Percentiles rank a stretch among this genome's conserved stretches.
Evolutionary conservation across 2,113 vertebrate species (phyloP).

Genomic region (Hippoglossus stenolepis): DNA sequence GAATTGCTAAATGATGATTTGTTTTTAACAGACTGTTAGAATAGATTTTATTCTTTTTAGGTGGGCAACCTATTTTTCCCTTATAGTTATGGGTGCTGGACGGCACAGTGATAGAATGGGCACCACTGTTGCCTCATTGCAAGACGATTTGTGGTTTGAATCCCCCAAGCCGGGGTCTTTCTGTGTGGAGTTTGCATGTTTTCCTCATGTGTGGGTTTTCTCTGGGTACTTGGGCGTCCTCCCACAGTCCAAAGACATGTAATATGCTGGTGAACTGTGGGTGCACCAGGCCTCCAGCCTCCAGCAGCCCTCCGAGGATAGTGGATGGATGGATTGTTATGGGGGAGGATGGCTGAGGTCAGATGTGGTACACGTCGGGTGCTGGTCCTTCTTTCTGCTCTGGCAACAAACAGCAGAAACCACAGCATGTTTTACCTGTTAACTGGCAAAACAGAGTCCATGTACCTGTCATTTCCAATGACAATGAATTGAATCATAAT

Average conservation of each 20-base stretch:
- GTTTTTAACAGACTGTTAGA: too few species aligned
- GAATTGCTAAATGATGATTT: too few species aligned
- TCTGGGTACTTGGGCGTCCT: too few species aligned
- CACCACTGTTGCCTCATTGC: too few species aligned
- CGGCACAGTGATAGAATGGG: too few species aligned
- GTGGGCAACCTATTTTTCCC: too few species aligned
- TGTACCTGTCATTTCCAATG: neutral
- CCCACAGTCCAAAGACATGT: too few species aligned
- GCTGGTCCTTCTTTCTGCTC: neutral
- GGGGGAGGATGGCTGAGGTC: constrained; percentile 28
- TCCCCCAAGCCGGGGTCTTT: neutral
- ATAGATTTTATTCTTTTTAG: too few species aligned
- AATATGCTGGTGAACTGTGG: too few species aligned
- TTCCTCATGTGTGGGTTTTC: too few species aligned
- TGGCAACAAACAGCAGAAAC: constrained; percentile 6
- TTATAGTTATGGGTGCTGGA: neutral
- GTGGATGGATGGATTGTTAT: neutral
- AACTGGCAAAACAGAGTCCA: neutral
- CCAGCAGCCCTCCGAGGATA: neutral
- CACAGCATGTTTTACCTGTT: constrained; percentile 46
- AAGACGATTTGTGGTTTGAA: neutral
- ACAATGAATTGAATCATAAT: neutral
- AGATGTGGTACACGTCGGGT: constrained; percentile 13
- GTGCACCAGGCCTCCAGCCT: too few species aligned
- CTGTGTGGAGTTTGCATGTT: too few species aligned